Evolutionary conservation across 2,888 invertebrate genomes (phyloP).

Genomic region (Sinohyriopsis cumingii): DNA sequence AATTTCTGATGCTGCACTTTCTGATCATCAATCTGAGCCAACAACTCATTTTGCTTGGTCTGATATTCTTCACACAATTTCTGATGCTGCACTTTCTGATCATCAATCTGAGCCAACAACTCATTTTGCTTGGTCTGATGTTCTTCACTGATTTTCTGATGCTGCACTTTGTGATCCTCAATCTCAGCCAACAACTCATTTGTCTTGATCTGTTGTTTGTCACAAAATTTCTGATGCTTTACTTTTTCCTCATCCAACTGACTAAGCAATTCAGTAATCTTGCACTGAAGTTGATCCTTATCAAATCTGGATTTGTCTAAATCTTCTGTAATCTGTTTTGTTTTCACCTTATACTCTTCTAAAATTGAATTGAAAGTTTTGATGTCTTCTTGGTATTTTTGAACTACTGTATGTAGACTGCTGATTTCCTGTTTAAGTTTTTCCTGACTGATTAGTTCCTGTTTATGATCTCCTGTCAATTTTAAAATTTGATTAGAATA

Average conservation of each 20-base stretch:
- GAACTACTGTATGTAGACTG: slow-evolving; percentile 2
- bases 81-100: background rate
- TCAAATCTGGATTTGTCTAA: slow-evolving; percentile 16
- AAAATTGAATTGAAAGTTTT: slow-evolving; percentile 11
- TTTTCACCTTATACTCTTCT: slow-evolving; percentile 12
- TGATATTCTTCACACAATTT: no score
- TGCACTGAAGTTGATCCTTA: background rate
- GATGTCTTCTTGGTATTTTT: slow-evolving; percentile 20
- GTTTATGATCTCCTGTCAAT: slow-evolving; percentile 11
- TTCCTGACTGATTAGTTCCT: slow-evolving; percentile 10
- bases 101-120: slow-evolving; percentile 2
- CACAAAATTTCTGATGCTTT: slow-evolving; percentile 15
- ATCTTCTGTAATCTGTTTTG: slow-evolving; percentile 12
- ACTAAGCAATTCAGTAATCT: slow-evolving; percentile 6
- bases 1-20: background rate
- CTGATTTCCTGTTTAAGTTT: slow-evolving; percentile 17
- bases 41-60: background rate
- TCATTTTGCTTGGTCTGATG: background rate
- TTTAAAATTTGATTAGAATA: slow-evolving; percentile 21
- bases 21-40: slow-evolving; percentile 1
- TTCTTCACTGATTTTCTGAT: background rate
- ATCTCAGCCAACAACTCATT: no score
- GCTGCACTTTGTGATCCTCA: no score
- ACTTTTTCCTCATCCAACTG: slow-evolving; percentile 26
- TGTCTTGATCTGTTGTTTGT: no score